Conservation (phyloP, 2,888 invertebrate species). For the Calameuta pallipes region DNA sequence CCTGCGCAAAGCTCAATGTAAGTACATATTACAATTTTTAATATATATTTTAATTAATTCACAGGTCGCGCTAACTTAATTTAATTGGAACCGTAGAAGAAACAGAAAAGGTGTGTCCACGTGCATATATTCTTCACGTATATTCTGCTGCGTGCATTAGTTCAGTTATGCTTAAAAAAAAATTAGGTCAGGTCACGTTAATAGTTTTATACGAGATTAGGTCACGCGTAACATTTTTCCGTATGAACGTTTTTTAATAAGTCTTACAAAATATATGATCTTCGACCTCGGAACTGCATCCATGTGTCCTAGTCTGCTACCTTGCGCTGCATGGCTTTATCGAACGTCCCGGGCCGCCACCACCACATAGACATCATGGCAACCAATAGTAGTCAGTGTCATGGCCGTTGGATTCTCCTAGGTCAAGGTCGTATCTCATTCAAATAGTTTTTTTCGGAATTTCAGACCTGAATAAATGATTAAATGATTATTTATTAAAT, state of each 20-base stretch:
- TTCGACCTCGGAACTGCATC: neutral
- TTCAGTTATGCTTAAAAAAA: neutral
- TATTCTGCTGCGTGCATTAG: neutral
- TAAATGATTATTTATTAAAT: neutral
- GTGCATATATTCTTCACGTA: neutral
- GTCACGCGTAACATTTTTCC: neutral
- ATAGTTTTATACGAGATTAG: neutral
- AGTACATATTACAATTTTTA: slow-evolving; percentile 39
- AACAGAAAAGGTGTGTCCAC: neutral
- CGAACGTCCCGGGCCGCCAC: slow-evolving; percentile 21
- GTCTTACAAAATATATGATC: neutral
- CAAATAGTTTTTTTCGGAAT: neutral
- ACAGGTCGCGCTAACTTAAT: neutral
- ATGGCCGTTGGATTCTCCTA: slow-evolving; percentile 33
- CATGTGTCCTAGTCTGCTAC: slow-evolving; percentile 4
- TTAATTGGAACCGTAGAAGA: neutral
- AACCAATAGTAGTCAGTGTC: slow-evolving; percentile 26
- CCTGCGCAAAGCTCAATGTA: slow-evolving; percentile 75
- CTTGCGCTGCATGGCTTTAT: slow-evolving; percentile 16
- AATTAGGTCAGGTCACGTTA: neutral
- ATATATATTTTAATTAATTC: neutral
- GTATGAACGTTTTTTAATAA: neutral
- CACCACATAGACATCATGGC: neutral
- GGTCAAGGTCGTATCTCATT: slow-evolving; percentile 31
- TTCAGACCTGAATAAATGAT: slow-evolving; percentile 10